Conservation (phyloP, 2,113 vertebrate genomes). For the Tragelaphus strepsiceros region DNA sequence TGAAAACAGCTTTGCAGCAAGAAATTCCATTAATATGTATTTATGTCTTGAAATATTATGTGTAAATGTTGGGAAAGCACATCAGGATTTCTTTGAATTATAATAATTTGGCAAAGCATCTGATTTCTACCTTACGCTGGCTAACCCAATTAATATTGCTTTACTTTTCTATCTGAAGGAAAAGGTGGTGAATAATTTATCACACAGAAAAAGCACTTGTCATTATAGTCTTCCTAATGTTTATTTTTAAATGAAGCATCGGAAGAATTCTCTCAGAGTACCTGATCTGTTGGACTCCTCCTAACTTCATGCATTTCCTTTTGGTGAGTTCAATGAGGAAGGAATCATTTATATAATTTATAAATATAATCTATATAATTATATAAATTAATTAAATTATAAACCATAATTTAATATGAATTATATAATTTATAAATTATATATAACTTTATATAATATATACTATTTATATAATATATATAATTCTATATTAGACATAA, state of each 20-base stretch:
- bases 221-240: conserved; percentile 45
- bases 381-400: too few relatives aligned
- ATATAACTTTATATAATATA: too few relatives aligned
- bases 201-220: background rate
- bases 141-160: conserved; percentile 58
- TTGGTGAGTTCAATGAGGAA: background rate
- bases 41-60: conserved; percentile 31
- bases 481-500: too few relatives aligned
- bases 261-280: background rate
- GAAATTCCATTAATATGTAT: conserved; percentile 58
- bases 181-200: conserved; percentile 68
- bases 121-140: conserved; percentile 72
- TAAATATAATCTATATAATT: too few relatives aligned
- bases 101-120: conserved; percentile 74
- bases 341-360: background rate
- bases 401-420: too few relatives aligned
- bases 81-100: conserved; percentile 62
- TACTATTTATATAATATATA: too few relatives aligned
- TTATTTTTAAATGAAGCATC: background rate
- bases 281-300: background rate
- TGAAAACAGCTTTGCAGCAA: conserved; percentile 24
- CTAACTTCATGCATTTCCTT: background rate
- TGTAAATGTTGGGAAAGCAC: conserved; percentile 19
- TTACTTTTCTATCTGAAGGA: conserved; percentile 65
- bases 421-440: too few relatives aligned